These are phyloP conservation scores for Chaetops frenatus DNA, from an alignment of 2,113 vertebrate species.

Conservation along the genomic window DNA sequence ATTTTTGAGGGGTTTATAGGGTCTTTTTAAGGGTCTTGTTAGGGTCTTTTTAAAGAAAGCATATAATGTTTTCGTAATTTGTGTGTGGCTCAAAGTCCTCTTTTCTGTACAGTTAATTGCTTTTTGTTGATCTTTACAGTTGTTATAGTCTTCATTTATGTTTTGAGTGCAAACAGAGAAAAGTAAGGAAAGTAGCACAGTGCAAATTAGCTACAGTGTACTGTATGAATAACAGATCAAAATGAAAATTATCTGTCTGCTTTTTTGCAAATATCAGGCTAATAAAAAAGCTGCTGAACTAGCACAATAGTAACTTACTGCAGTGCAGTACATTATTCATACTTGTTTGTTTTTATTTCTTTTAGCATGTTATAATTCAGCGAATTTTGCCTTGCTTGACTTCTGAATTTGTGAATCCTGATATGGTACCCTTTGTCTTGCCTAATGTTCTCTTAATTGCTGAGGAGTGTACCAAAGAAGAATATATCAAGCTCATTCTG, in stretches of 20 bases:
- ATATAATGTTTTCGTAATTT: neutral
- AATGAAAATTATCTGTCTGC: neutral
- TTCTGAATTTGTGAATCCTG: conserved; percentile 95
- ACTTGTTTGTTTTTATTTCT: neutral
- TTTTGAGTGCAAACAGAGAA: neutral
- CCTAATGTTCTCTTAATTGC: conserved; percentile 96
- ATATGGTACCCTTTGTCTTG: conserved; percentile 98
- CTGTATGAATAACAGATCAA: neutral
- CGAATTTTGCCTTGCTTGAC: conserved; percentile 90
- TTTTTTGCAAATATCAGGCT: neutral
- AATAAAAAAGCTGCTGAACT: neutral
- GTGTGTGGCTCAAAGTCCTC: neutral
- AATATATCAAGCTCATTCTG: conserved; percentile 88
- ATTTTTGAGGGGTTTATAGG: neutral
- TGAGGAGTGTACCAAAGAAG: conserved; percentile 97
- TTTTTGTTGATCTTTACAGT: neutral
- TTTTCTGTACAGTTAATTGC: neutral
- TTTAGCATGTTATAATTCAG: conserved; percentile 90
- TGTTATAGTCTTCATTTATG: neutral
- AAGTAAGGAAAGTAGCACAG: neutral
- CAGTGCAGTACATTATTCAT: neutral
- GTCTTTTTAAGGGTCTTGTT: neutral
- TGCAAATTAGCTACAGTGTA: neutral
- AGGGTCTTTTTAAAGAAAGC: neutral
- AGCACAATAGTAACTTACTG: neutral